Evolutionary conservation across 2,797 vertebrate genomes (phyloP).

Genomic region (Sebastolobus alascanus): DNA sequence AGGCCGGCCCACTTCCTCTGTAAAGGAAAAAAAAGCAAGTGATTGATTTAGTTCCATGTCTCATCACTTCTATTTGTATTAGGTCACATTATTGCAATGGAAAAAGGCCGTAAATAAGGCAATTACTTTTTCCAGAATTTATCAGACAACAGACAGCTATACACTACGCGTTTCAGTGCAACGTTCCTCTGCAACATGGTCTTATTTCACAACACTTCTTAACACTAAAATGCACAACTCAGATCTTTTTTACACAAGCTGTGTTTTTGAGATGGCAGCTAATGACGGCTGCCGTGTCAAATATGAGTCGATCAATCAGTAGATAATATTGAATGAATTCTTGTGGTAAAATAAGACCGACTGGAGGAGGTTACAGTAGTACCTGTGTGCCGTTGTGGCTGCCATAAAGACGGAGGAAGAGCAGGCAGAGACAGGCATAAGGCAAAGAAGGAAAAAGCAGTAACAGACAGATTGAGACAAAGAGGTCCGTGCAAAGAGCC

Average conservation of each 20-base stretch:
- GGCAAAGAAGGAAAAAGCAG: constrained; percentile 62
- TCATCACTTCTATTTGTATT: neutral
- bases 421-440: constrained; percentile 74
- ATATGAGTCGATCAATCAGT: neutral
- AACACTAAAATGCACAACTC: neutral
- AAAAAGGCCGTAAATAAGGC: neutral
- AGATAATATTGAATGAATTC: neutral
- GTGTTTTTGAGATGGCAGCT: neutral
- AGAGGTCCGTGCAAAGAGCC: constrained; percentile 54
- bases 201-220: constrained; percentile 65
- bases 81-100: neutral
- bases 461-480: constrained; percentile 70
- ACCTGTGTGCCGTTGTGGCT: constrained; percentile 78
- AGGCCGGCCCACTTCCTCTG: constrained; percentile 98
- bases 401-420: constrained; percentile 68
- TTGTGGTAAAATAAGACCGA: constrained; percentile 70
- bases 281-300: neutral
- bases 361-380: constrained; percentile 68
- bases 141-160: constrained; percentile 22
- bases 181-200: constrained; percentile 58
- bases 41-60: neutral
- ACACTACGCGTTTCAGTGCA: constrained; percentile 18
- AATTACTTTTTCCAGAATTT: neutral
- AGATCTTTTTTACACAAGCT: neutral
- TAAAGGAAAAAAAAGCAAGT: neutral